Conservation (phyloP, 2,888 invertebrate species). For the Galerucella pusilla region DNA sequence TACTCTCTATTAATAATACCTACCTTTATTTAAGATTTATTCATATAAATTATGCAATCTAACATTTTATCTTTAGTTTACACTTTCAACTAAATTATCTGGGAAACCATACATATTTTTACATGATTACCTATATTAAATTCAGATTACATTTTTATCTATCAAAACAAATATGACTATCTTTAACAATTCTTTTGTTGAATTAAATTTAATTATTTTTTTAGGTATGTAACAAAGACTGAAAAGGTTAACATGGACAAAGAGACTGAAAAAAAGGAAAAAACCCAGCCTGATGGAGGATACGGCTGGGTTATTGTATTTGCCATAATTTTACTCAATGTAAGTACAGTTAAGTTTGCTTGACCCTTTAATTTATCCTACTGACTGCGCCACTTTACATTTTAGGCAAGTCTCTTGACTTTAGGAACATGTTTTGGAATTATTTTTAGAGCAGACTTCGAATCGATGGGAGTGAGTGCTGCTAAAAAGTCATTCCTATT, state of each 20-base stretch:
- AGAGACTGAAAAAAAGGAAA: constrained; percentile 34
- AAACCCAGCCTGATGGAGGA: constrained; percentile 64
- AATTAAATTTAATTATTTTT: background rate
- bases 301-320: constrained; percentile 67
- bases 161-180: background rate
- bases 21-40: too few species aligned
- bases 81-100: too few species aligned
- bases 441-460: constrained; percentile 62
- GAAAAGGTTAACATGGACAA: constrained; percentile 12
- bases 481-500: constrained; percentile 64
- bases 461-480: constrained; percentile 58
- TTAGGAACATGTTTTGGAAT: constrained; percentile 65
- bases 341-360: constrained; percentile 54
- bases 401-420: constrained; percentile 62
- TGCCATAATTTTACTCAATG: constrained; percentile 64
- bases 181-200: background rate
- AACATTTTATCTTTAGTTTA: too few species aligned
- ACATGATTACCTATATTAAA: background rate
- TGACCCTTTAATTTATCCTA: constrained; percentile 5
- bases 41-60: too few species aligned
- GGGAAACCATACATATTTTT: too few species aligned
- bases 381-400: constrained; percentile 34
- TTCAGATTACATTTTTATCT: background rate
- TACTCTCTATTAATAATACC: too few species aligned
- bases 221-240: background rate